Conservation (phyloP, 2,113 vertebrate species). For the Rana temporaria region DNA sequence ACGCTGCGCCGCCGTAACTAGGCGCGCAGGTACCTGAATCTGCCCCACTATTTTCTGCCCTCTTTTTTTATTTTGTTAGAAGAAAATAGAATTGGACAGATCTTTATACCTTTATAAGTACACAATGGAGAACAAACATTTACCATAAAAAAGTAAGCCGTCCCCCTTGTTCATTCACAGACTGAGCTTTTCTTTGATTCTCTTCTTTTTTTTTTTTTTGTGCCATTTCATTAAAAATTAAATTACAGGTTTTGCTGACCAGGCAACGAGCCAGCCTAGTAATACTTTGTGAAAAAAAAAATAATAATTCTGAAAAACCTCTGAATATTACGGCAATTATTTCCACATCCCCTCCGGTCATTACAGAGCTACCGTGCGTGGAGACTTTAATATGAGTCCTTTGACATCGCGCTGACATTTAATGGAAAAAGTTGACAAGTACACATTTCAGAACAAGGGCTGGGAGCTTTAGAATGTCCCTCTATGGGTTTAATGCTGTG, state of each 20-base stretch:
- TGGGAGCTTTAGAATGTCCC: not conserved
- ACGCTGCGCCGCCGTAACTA: no score
- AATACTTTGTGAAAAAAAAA: constrained; percentile 29
- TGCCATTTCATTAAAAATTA: constrained; percentile 42
- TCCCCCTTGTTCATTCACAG: not conserved
- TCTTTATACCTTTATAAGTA: no score
- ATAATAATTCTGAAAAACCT: constrained; percentile 3
- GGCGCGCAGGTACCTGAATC: no score
- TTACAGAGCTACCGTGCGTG: not conserved
- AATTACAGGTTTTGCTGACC: constrained; percentile 41
- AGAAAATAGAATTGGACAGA: no score
- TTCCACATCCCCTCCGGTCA: constrained; percentile 9
- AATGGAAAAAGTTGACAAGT: constrained; percentile 48
- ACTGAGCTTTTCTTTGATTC: constrained; percentile 3
- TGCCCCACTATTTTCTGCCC: no score
- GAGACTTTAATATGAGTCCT: constrained; percentile 36
- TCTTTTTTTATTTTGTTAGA: no score
- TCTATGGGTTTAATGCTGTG: constrained; percentile 13
- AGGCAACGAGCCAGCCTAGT: constrained; percentile 16
- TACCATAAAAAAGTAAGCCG: not conserved
- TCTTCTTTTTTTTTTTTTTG: not conserved
- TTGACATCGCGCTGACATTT: constrained; percentile 30
- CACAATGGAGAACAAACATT: not conserved
- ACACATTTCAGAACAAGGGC: constrained; percentile 22
- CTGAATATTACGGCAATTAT: constrained; percentile 37